phyloP scores from a whole-genome alignment of 2,113 vertebrate genomes.

The Neogobius melanostomus region DNA sequence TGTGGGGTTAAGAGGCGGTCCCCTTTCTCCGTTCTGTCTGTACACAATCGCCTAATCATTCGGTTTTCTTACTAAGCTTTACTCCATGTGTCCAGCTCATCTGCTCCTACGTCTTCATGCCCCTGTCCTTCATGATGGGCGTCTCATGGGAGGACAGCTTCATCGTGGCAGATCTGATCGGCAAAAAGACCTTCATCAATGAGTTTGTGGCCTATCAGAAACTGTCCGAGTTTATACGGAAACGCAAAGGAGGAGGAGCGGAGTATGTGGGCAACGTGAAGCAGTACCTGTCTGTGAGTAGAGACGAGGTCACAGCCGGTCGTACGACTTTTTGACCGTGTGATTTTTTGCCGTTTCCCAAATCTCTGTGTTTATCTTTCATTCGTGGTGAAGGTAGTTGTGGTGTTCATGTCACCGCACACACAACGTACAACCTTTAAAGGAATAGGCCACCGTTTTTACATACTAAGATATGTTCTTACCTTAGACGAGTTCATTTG shows the following conservation, averaged over 20 bases:
- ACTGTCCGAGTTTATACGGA: conserved; percentile 78
- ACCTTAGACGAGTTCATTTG: too few relatives aligned
- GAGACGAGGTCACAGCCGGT: too few relatives aligned
- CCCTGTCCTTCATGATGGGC: conserved; percentile 89
- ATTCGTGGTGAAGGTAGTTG: too few relatives aligned
- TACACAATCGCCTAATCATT: too few relatives aligned
- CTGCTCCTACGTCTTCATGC: conserved; percentile 89
- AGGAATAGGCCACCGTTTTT: too few relatives aligned
- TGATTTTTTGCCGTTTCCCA: too few relatives aligned
- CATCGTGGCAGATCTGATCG: conserved; percentile 84
- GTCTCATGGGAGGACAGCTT: conserved; percentile 90
- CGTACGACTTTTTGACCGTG: too few relatives aligned
- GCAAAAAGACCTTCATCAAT: conserved; percentile 89
- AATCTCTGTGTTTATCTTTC: too few relatives aligned
- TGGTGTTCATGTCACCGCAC: too few relatives aligned
- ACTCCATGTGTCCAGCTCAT: conserved; percentile 70
- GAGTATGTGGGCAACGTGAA: conserved; percentile 81
- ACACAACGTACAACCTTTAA: too few relatives aligned
- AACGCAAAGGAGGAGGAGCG: conserved; percentile 76
- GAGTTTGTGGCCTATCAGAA: conserved; percentile 88
- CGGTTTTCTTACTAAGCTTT: background rate
- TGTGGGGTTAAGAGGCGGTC: too few relatives aligned
- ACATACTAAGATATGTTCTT: too few relatives aligned
- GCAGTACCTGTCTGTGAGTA: conserved; percentile 76
- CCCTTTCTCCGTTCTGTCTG: background rate